phyloP scores from a whole-genome alignment of 2,888 invertebrate species.

The Sisyra terminalis region DNA sequence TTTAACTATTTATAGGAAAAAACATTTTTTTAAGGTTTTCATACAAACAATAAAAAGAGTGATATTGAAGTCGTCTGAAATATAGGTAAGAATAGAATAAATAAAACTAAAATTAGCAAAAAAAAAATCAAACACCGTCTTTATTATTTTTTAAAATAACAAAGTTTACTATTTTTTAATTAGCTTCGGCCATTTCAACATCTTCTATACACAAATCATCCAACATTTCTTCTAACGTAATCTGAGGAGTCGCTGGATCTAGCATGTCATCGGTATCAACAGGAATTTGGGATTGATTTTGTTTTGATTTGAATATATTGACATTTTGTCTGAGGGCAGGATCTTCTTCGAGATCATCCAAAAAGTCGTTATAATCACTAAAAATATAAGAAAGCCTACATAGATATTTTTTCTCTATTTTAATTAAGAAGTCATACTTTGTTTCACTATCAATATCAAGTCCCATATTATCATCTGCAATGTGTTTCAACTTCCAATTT shows the following conservation, averaged over 20 bases:
- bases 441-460: constrained; percentile 45
- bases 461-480: constrained; percentile 49
- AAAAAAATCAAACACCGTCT: too few species aligned
- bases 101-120: too few species aligned
- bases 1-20: too few species aligned
- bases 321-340: constrained; percentile 74
- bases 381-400: constrained; percentile 14
- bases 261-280: constrained; percentile 37
- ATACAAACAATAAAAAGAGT: too few species aligned
- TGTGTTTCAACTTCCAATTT: constrained; percentile 83
- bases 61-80: too few species aligned
- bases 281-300: constrained; percentile 30
- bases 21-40: too few species aligned
- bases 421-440: constrained; percentile 26
- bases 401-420: constrained; percentile 4
- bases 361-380: constrained; percentile 87
- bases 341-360: constrained; percentile 96
- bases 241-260: constrained; percentile 51
- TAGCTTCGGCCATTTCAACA: constrained; percentile 52
- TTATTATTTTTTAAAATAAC: too few species aligned
- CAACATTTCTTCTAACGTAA: constrained; percentile 85
- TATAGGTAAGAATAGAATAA: too few species aligned
- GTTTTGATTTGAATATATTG: constrained; percentile 64
- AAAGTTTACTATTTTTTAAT: too few species aligned
- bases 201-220: constrained; percentile 76